Evolutionary conservation across 2,888 invertebrate genomes (phyloP).

Genomic region (Polymixis lichenea): DNA sequence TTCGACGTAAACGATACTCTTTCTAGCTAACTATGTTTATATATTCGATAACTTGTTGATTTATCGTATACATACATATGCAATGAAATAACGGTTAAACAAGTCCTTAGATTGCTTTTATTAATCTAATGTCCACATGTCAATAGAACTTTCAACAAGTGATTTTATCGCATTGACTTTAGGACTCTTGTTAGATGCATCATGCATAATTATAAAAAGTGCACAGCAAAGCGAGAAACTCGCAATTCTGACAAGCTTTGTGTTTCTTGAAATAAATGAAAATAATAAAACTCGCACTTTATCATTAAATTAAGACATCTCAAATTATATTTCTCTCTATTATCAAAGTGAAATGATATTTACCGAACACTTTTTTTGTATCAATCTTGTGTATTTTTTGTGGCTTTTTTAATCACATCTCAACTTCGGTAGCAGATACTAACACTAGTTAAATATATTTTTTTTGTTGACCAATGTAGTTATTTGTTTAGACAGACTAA

Average conservation of each 20-base stretch:
- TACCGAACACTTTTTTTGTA: constrained; percentile 48
- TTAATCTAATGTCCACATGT: constrained; percentile 36
- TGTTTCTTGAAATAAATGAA: background rate
- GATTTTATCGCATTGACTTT: constrained; percentile 19
- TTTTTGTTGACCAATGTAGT: constrained; percentile 71
- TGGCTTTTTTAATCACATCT: constrained; percentile 53
- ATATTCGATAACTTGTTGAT: constrained; percentile 41
- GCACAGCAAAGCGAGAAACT: background rate
- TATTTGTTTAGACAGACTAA: constrained; percentile 79
- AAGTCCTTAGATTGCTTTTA: constrained; percentile 32
- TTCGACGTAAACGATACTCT: constrained; percentile 47
- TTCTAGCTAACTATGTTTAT: constrained; percentile 26
- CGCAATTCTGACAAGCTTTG: background rate
- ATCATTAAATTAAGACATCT: constrained; percentile 36
- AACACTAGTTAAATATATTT: constrained; percentile 67
- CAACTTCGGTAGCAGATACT: constrained; percentile 67
- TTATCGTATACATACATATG: constrained; percentile 30
- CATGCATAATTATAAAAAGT: constrained; percentile 25
- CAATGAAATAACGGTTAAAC: constrained; percentile 34
- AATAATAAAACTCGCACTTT: constrained; percentile 3
- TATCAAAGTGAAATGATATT: constrained; percentile 52
- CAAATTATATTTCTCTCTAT: constrained; percentile 31
- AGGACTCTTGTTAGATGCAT: constrained; percentile 8
- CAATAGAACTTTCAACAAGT: constrained; percentile 18
- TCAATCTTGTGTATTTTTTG: constrained; percentile 57